Evolutionary conservation across 2,888 invertebrate genomes (phyloP).

Genomic region (Malthinus flaveolus): DNA sequence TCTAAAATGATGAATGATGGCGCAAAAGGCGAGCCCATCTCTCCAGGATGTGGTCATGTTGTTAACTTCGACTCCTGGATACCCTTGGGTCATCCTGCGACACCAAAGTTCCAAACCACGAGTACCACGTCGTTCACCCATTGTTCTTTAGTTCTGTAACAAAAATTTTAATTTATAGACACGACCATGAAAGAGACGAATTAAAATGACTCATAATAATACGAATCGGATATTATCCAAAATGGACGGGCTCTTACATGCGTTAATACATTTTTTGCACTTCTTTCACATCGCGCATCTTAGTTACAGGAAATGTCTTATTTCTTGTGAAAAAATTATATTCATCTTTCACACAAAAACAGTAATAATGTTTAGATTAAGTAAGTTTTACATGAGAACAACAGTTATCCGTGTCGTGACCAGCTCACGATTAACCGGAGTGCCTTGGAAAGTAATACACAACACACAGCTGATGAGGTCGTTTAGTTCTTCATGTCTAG

Average conservation of each 20-base stretch:
- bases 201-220: slow-evolving; percentile 19
- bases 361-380: slow-evolving; percentile 21
- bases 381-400: slow-evolving; percentile 25
- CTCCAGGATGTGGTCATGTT: slow-evolving; percentile 97
- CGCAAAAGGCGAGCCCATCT: slow-evolving; percentile 94
- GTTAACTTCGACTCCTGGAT: slow-evolving; percentile 85
- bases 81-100: slow-evolving; percentile 84
- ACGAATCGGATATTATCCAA: background rate
- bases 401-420: slow-evolving; percentile 43
- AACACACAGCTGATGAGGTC: slow-evolving; percentile 41
- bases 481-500: slow-evolving; percentile 32
- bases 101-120: slow-evolving; percentile 94
- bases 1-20: slow-evolving; percentile 92
- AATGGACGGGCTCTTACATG: too few relatives aligned
- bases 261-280: too few relatives aligned
- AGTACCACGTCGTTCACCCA: slow-evolving; percentile 84
- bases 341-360: slow-evolving; percentile 29
- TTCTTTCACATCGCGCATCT: too few relatives aligned
- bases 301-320: too few relatives aligned
- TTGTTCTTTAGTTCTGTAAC: slow-evolving; percentile 43
- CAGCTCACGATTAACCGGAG: slow-evolving; percentile 40
- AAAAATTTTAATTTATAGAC: background rate
- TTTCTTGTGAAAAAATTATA: background rate
- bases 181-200: background rate
- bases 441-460: slow-evolving; percentile 42